Evolutionary conservation across 2,888 invertebrate genomes (phyloP), one percentile per base, ranked within the genome.

Genomic region (Antheraea assamensis): DNA sequence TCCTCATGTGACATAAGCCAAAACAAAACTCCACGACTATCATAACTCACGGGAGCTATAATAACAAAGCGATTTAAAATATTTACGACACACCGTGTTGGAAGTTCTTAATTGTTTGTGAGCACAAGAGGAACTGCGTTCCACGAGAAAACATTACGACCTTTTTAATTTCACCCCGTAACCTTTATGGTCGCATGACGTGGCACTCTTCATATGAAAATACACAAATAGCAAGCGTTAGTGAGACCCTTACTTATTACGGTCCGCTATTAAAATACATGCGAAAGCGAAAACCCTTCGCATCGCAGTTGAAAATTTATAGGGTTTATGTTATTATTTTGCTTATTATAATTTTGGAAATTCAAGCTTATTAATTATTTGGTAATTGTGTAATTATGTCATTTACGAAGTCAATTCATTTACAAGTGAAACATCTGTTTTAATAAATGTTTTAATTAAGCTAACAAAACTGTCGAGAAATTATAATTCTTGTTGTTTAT

Each of bases 11-110:
- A 68, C 73, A 73, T 10, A 73, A 58, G 27, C 58, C 58, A 7
- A 73, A 27, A 47, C 73, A 73, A 70, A 42, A 73, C 2, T 73
- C 70, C 27, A 73, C 73, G 10, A 73, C 58, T 13, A 73, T 42
- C 73, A 73, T 73, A 42, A 73, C 27, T n/a, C 72, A 27, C 31
- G 49, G 35, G 31, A 55, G 19, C 8, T 27, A 68, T 24, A 8
- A 52, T 49, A 35, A 58, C 21, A 24, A 58, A 31, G 21, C 10
- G 19, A 35, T 35, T 68, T 68, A 35, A 68, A 24, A n/a, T 35
- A 68, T 68, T 64, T 35, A 68, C 21, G 68, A 31, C 68, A 35
- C 35, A 35, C 10, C 8, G 35, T 21, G 35, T 68, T 31, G n/a
- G 68, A 35, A n/a, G 68, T 35, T 35, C 68, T 35, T 35, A 35